A percentile compares a stretch with the other conserved stretches of the same genome.
Evolutionary conservation across 2,113 vertebrate species (phyloP).

Genomic region (Ancistrus triradiatus): DNA sequence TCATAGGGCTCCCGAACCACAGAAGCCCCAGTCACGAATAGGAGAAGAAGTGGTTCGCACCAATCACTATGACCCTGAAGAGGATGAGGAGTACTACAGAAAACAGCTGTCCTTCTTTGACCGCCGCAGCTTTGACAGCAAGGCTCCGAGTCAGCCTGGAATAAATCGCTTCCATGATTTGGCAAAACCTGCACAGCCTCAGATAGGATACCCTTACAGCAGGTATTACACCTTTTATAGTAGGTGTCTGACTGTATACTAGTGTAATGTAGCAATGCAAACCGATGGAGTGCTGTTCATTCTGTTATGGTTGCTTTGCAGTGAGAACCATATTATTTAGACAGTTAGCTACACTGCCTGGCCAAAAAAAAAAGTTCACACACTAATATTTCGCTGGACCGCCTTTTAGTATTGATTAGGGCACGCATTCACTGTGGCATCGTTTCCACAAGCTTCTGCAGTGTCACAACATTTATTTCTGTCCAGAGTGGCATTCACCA

Average conservation of each 20-base stretch:
- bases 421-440: too few relatives aligned
- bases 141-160: constrained; percentile 73
- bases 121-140: constrained; percentile 88
- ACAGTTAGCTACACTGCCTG: too few relatives aligned
- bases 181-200: constrained; percentile 73
- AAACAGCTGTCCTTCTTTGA: constrained; percentile 97
- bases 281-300: too few relatives aligned
- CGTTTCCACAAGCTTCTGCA: too few relatives aligned
- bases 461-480: too few relatives aligned
- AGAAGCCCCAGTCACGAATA: constrained; percentile 85
- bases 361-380: too few relatives aligned
- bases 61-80: constrained; percentile 90
- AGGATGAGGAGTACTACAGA: constrained; percentile 94
- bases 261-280: neutral
- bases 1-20: constrained; percentile 86
- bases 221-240: constrained; percentile 69
- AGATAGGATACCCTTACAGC: constrained; percentile 78
- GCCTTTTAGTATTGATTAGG: too few relatives aligned
- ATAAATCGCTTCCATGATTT: constrained; percentile 80
- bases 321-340: too few relatives aligned
- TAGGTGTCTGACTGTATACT: neutral
- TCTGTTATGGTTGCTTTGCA: too few relatives aligned
- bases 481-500: too few relatives aligned
- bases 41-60: constrained; percentile 82
- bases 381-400: too few relatives aligned